These are phyloP conservation scores for Paguma larvata DNA, from an alignment of 2,797 vertebrate genomes.

Conservation along the genomic window DNA sequence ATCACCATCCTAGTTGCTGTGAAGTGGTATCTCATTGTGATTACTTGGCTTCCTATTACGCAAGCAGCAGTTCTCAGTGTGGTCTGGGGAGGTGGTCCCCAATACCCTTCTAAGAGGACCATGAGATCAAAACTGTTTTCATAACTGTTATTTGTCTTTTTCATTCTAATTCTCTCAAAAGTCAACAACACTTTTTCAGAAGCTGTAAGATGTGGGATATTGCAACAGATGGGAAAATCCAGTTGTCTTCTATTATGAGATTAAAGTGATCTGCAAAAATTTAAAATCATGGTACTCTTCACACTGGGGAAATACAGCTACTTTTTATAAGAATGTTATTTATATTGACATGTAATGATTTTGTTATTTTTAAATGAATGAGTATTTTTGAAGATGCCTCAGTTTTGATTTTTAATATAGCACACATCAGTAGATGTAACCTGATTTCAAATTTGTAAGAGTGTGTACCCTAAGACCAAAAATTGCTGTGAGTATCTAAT, in stretches of 20 bases:
- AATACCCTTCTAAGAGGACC: background rate
- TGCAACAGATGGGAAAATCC: background rate
- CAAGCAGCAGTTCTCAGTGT: background rate
- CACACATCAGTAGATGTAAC: background rate
- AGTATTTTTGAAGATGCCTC: background rate
- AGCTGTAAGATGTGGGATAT: background rate
- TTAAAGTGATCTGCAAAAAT: constrained; percentile 29
- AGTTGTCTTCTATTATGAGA: background rate
- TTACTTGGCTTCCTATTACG: background rate
- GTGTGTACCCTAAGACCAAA: constrained; percentile 32
- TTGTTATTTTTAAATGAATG: constrained; percentile 14
- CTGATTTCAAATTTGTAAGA: constrained; percentile 18
- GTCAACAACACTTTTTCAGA: background rate
- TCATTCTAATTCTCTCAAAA: constrained; percentile 13
- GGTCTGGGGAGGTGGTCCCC: background rate
- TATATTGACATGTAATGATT: background rate
- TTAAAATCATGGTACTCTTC: background rate
- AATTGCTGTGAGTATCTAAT: background rate
- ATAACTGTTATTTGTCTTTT: background rate
- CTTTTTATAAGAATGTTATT: background rate
- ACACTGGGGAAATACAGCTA: background rate
- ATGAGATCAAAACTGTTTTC: constrained; percentile 35
- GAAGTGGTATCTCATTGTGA: background rate
- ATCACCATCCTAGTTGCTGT: background rate
- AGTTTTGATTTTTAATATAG: constrained; percentile 29